Conservation (phyloP, 2,797 vertebrate genomes). For the Bradypus variegatus region DNA sequence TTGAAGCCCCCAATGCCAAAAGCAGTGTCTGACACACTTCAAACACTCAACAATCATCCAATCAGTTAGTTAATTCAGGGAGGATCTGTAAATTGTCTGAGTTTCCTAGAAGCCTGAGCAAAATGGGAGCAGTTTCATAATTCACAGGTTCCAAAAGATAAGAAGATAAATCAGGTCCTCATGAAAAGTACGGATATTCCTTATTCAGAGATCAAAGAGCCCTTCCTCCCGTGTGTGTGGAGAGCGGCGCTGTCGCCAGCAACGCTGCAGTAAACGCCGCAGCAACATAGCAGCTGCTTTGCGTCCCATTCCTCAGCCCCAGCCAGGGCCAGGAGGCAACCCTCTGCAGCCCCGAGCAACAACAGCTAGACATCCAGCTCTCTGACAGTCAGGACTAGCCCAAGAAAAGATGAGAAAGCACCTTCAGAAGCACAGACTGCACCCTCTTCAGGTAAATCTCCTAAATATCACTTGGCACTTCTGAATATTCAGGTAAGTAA, state of each 20-base stretch:
- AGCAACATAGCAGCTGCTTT: too few species aligned
- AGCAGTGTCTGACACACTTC: not conserved
- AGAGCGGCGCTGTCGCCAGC: not conserved
- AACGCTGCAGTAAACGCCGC: not conserved
- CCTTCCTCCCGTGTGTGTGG: too few species aligned
- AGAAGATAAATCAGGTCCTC: too few species aligned
- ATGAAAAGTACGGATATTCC: not conserved
- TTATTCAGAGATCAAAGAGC: not conserved
- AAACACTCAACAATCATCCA: not conserved
- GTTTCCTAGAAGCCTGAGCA: not conserved
- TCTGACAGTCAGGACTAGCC: too few species aligned
- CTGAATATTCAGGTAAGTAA: not conserved
- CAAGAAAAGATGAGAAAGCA: not conserved
- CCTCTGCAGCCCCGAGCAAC: not conserved
- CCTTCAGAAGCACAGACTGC: not conserved
- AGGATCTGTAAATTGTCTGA: not conserved
- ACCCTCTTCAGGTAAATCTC: not conserved
- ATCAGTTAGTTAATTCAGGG: not conserved
- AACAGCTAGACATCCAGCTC: not conserved
- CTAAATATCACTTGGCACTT: not conserved
- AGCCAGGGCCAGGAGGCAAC: not conserved
- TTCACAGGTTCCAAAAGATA: not conserved
- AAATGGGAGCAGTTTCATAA: not conserved
- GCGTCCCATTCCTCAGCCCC: fast-evolving
- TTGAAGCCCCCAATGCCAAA: not conserved